These are phyloP conservation scores for Tricholaema leucomelas DNA, from an alignment of 2,113 vertebrate species.

Conservation along the genomic window DNA sequence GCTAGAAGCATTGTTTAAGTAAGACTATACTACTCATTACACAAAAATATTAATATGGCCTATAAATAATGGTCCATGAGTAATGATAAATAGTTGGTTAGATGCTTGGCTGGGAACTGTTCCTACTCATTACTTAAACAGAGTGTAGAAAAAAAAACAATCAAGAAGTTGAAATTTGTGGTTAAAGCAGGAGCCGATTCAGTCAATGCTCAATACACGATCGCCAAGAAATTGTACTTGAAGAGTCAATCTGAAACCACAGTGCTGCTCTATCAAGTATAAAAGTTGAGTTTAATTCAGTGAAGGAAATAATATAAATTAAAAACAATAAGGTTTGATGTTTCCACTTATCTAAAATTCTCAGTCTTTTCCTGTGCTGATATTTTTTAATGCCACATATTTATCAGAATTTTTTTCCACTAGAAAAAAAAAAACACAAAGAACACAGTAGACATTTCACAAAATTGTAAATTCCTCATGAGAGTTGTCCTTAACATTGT, in stretches of 20 bases:
- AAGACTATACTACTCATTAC: not conserved
- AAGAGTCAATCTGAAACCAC: not conserved
- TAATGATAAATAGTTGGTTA: not conserved
- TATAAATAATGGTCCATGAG: not conserved
- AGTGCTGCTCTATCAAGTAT: not conserved
- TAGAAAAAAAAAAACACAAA: not conserved
- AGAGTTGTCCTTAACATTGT: not conserved
- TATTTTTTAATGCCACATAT: not conserved
- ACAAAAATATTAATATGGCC: not conserved
- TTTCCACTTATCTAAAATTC: not conserved
- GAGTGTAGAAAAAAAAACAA: not conserved
- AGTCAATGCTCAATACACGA: not conserved
- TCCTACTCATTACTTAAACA: not conserved
- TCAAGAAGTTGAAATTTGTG: not conserved
- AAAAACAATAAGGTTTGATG: not conserved
- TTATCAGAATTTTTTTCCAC: not conserved
- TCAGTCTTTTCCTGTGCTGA: not conserved
- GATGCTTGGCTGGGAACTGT: not conserved
- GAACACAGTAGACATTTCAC: not conserved
- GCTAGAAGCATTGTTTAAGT: not conserved
- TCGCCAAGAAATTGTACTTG: not conserved
- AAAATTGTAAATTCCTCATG: not conserved
- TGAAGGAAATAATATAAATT: not conserved
- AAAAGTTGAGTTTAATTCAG: not conserved
- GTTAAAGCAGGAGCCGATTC: not conserved